These are phyloP conservation scores for Matsumyia berberina DNA, from an alignment of 2,888 invertebrate species.

Conservation along the genomic window DNA sequence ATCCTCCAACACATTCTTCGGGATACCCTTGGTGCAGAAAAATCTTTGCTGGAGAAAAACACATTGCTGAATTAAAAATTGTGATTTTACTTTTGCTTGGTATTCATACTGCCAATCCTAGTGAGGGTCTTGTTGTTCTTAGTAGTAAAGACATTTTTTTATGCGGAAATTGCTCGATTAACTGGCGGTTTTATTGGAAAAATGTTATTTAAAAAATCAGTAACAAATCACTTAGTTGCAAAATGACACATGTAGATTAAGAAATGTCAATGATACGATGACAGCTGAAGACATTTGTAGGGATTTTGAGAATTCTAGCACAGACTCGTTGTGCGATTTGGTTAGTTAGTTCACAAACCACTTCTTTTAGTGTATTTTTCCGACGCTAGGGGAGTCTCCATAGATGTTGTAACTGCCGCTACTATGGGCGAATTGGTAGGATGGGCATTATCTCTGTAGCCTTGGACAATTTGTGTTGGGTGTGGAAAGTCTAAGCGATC, in stretches of 20 bases:
- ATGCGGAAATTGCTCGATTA: not conserved
- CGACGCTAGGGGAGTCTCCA: too few species aligned
- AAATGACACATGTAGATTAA: not conserved
- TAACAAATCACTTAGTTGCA: not conserved
- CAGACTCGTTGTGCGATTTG: not conserved
- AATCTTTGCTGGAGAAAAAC: conserved; percentile 56
- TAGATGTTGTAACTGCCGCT: too few species aligned
- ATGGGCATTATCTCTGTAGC: too few species aligned
- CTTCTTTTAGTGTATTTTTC: too few species aligned
- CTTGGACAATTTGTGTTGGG: too few species aligned
- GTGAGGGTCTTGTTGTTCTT: conserved; percentile 29
- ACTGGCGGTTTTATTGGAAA: not conserved
- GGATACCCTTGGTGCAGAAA: conserved; percentile 85
- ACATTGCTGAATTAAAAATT: conserved; percentile 6
- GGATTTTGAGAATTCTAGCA: not conserved
- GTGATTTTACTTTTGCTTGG: not conserved
- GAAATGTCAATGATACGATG: not conserved
- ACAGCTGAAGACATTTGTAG: not conserved
- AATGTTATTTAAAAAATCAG: not conserved
- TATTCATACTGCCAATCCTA: conserved; percentile 24
- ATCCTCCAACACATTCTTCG: conserved; percentile 87
- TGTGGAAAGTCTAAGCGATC: too few species aligned
- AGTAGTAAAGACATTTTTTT: conserved; percentile 54
- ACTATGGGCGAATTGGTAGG: too few species aligned
- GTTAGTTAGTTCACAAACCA: not conserved